Evolutionary conservation across 2,113 vertebrate genomes (phyloP).

Genomic region (Odobenus rosmarus): DNA sequence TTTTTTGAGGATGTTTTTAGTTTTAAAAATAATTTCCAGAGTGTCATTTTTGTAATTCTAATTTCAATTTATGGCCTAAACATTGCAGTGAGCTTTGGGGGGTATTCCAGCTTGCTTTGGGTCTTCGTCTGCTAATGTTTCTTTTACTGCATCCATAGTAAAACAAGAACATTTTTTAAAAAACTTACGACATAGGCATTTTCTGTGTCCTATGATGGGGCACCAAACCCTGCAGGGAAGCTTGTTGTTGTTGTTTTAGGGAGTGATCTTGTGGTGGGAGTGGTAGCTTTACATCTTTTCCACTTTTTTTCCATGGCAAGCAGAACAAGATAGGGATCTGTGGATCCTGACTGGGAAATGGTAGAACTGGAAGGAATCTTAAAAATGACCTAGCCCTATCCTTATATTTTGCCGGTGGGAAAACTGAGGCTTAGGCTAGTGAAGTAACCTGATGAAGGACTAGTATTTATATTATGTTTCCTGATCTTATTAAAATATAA

Average conservation of each 20-base stretch:
- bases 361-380: background rate
- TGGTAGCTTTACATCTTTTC: background rate
- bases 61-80: conserved; percentile 69
- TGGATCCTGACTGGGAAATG: background rate
- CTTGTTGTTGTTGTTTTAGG: background rate
- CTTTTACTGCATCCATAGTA: conserved; percentile 24
- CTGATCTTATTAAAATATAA: background rate
- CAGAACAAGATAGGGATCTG: background rate
- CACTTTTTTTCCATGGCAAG: background rate
- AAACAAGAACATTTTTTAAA: conserved; percentile 39
- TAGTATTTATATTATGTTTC: background rate
- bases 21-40: conserved; percentile 72
- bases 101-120: conserved; percentile 19
- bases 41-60: conserved; percentile 74
- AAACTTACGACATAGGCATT: conserved; percentile 43
- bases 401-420: background rate
- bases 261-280: background rate
- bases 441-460: background rate
- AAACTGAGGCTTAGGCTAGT: background rate
- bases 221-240: background rate
- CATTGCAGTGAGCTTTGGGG: conserved; percentile 49
- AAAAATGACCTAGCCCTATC: background rate
- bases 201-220: conserved; percentile 1
- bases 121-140: conserved; percentile 66
- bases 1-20: conserved; percentile 44